Evolutionary conservation across 2,113 vertebrate genomes (phyloP).

Genomic region (Ranitomeya imitator): DNA sequence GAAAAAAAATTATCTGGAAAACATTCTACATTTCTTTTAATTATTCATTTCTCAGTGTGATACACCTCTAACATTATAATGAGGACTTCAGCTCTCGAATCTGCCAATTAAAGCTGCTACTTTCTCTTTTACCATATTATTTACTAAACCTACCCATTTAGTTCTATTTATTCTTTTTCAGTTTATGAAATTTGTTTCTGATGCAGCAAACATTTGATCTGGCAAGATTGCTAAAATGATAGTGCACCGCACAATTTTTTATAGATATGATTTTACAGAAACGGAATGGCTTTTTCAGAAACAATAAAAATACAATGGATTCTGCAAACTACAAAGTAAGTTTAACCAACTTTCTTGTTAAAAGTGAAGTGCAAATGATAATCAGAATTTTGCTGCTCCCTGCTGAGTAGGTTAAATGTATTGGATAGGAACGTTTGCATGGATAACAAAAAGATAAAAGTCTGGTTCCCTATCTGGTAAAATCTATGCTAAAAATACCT

Average conservation of each 20-base stretch:
- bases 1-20: too few relatives aligned
- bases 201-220: background rate
- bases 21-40: too few relatives aligned
- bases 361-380: background rate
- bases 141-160: background rate
- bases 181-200: background rate
- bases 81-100: background rate
- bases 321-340: background rate
- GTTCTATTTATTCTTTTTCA: background rate
- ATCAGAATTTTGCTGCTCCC: conserved; percentile 28
- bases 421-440: background rate
- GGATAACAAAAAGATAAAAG: background rate
- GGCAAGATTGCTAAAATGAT: background rate
- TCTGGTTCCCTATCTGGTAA: background rate
- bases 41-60: too few relatives aligned
- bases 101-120: background rate
- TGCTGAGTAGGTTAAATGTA: conserved; percentile 21
- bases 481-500: conserved; percentile 57
- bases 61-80: too few relatives aligned
- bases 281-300: background rate
- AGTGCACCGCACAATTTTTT: background rate
- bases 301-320: conserved; percentile 12
- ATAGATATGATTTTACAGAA: conserved; percentile 7
- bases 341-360: conserved; percentile 13
- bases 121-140: background rate